A percentile compares a stretch with the other conserved stretches of the same genome.
Conservation (phyloP, 2,888 invertebrate species). For the Drosophila siamana region DNA sequence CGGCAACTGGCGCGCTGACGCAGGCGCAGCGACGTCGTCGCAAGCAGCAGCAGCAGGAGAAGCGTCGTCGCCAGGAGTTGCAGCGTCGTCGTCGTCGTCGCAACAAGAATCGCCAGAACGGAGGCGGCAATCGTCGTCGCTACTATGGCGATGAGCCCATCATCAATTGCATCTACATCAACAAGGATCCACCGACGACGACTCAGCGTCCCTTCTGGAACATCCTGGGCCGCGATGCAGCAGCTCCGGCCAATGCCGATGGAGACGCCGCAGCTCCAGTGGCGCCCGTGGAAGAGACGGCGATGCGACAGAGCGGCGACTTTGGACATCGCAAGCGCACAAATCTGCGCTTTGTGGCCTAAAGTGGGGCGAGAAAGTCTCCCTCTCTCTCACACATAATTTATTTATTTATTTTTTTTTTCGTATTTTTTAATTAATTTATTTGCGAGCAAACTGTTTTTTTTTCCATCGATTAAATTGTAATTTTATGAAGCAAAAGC, state of each 20-base stretch:
- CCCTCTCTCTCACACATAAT: neutral
- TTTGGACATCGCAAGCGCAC: conserved; percentile 79
- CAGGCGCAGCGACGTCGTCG: conserved; percentile 52
- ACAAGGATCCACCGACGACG: conserved; percentile 76
- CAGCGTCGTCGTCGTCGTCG: conserved; percentile 60
- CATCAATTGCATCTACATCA: conserved; percentile 80
- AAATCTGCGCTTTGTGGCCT: conserved; percentile 67
- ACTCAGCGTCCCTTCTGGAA: conserved; percentile 82
- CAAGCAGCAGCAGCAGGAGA: conserved; percentile 48
- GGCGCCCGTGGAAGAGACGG: conserved; percentile 32
- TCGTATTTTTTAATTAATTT: conserved; percentile 22
- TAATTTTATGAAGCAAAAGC: neutral
- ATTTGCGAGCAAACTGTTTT: conserved; percentile 9
- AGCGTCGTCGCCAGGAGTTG: conserved; percentile 49
- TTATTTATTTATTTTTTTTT: conserved; percentile 19
- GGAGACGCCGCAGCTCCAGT: neutral
- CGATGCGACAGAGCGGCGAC: conserved; percentile 49
- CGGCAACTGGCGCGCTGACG: neutral
- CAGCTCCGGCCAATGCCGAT: neutral
- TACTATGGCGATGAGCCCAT: conserved; percentile 63
- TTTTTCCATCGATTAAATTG: conserved; percentile 11
- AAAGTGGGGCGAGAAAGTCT: neutral
- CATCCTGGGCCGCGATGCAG: conserved; percentile 69
- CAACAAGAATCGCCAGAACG: conserved; percentile 50
- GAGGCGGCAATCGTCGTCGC: conserved; percentile 34